Base-by-base conservation (phyloP, 2,797 vertebrate species). In the Vireo griseus region DNA sequence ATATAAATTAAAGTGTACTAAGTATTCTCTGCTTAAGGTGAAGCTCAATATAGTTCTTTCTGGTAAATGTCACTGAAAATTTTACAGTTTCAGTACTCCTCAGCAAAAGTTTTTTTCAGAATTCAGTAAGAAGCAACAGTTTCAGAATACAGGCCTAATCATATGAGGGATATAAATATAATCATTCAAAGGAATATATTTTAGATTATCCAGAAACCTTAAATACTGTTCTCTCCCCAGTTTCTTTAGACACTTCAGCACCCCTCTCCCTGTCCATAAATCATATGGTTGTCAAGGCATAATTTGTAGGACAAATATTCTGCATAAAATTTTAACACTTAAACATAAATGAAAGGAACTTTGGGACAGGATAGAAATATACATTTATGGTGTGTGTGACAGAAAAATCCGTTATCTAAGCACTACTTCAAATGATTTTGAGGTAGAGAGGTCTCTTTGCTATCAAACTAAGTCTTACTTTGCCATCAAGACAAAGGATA, bases 361-460 rank as follows among this genome's bases (percentile, higher is more conserved):
- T 33, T 29, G 69, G 39, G 25, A 31, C 24, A 40, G 25, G 21
- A 83, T n/a, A 76, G 14, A 88, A 71, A 31, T 35, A 45, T 10
- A 29, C 4, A 24, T 76, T 13, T 54, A 13, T 33, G 4, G 1
- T 35, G 7, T 11, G 5, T 80, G 10, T 72, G 50, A n/a, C 39
- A 84, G 86, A 65, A 94, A 82, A 82, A 62, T 51, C 37, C 35
- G 42, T 91, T 96, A 68, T 92, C 62, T 96, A 88, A 93, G 57
- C 33, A 37, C 22, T 21, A 16, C 10, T 80, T 72, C 22, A 72
- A 28, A 39, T 54, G 1, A 75, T 79, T 91, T 92, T 75, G 80
- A 75, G 11, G 29, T 40, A n/a, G 19, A 54, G 16, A 37, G 4
- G 10, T 68, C 28, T 85, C 68, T 89, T 42, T 78, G 13, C 61